Percentiles rank a stretch among this genome's conserved stretches.
phyloP scores from a whole-genome alignment of 2,888 invertebrate species.

The Boloria selene region DNA sequence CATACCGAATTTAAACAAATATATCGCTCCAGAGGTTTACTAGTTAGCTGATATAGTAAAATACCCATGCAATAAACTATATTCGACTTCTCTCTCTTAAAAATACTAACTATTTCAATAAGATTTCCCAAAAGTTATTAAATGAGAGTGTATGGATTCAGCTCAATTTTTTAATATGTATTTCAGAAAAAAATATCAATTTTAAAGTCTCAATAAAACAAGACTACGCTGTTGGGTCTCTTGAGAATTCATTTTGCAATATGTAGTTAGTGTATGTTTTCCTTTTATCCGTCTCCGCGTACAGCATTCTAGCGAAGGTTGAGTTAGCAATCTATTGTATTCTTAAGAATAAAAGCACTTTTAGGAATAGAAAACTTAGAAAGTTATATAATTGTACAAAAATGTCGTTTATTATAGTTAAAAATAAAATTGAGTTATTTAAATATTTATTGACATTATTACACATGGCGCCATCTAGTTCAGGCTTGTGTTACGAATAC shows the following conservation, averaged over 20 bases:
- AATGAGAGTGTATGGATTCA: too few relatives aligned
- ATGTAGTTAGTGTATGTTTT: slow-evolving; percentile 10
- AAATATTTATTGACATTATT: too few relatives aligned
- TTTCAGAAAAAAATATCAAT: neutral
- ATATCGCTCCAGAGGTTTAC: too few relatives aligned
- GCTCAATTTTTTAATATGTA: too few relatives aligned
- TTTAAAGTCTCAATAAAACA: neutral
- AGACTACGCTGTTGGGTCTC: neutral
- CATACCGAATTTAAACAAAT: too few relatives aligned
- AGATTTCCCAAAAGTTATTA: too few relatives aligned
- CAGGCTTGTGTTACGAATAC: too few relatives aligned
- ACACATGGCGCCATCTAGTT: too few relatives aligned
- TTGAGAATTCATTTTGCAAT: neutral
- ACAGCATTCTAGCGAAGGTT: slow-evolving; percentile 16
- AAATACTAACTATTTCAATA: too few relatives aligned
- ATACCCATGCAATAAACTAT: too few relatives aligned
- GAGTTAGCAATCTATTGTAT: slow-evolving; percentile 24
- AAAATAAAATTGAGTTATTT: neutral
- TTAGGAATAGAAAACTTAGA: slow-evolving; percentile 12
- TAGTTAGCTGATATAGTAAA: too few relatives aligned
- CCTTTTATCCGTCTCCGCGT: slow-evolving; percentile 8
- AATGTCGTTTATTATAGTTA: slow-evolving; percentile 3
- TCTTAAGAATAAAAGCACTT: slow-evolving; percentile 12
- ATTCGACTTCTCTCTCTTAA: too few relatives aligned
- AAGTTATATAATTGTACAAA: slow-evolving; percentile 6